Base-by-base conservation (phyloP, 2,888 invertebrate genomes). In the Caenorhabditis macrosperma region DNA sequence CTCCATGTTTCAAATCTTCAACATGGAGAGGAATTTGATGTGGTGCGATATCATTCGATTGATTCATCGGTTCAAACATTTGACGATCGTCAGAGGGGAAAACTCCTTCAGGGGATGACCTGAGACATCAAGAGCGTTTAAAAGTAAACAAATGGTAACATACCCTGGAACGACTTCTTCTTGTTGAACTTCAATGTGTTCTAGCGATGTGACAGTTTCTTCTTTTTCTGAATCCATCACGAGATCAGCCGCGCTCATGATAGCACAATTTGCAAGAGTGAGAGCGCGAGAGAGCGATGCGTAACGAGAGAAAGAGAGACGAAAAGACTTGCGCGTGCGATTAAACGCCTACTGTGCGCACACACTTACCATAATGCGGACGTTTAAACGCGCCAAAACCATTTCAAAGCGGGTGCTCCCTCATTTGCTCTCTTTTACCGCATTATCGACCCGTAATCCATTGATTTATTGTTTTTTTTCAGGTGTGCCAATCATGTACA, bases 401-500 rank as follows among this genome's bases (percentile, higher is more conserved):
- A n/a, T 24, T 72, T 55, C 60, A 55, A 63, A 72, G 3, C 38
- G n/a, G n/a, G 2, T 6, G 6, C 38, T 15, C 38, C 12, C 12
- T 12, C 5, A 38, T 38, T 38, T 38, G 38, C 3, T 44, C 9
- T 20, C 17, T 17, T 44, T 44, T 20, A n/a, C 20, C 44, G 33
- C 38, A 38, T 15, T 15, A 6, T 5, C 38, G 38, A 3, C 38
- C n/a, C n/a, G n/a, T 38, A 24, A 15, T 28, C n/a, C 20, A 1
- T 55, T 10, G 22, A 10, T 48, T 17, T 7, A 22, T 24, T n/a
- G 26, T 20, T 48, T 30, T 20, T 28, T 57, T 38, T 30, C 5
- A 26, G 72, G 30, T 52, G 35, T 28, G 30, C 64, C 30, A 28
- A 64, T 6, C 60, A 98, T 99, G 98, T 94, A 94, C 91, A 94